Evolutionary conservation across 2,113 vertebrate genomes (phyloP), one percentile per base, ranked within the genome.

Genomic region (Herpailurus yagouaroundi): DNA sequence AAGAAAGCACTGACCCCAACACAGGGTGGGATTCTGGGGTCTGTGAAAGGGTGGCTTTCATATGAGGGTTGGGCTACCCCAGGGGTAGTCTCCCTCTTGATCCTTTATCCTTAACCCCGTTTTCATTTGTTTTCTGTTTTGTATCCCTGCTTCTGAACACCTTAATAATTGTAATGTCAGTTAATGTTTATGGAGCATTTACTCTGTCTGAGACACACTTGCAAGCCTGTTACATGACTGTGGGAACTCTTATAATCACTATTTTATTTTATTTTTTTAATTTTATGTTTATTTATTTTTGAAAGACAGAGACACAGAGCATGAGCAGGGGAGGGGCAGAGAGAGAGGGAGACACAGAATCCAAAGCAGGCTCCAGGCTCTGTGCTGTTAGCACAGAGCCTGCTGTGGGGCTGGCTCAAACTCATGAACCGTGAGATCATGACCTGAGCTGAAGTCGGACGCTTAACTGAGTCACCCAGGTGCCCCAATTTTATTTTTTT

Each of bases 51-150:
- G 4, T 31, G n/a, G 29, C 68, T 88, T 92, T 74, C 27, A 0
- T 33, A 18, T 25, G 12, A 52, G 36, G 16, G 19, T 50, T 2
- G 7, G 38, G 23, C 69, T 82, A 19, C 18, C 31, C n/a, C 2
- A 0, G 13, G 13, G 16, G 45, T 52, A 6, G 36, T 71, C 50
- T 29, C 0, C 3, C 14, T 8, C 16, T 60, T 64, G n/a, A 69
- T 25, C 14, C 29, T 74, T 83, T 73, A 29, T 41, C 1, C 89
- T 93, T 38, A 82, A 8, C 31, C 15, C n/a, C 31, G 1, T 48
- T 80, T 88, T 57, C 48, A 23, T 14, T 85, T 18, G 8, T 38
- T 91, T 96, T 33, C 23, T 13, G 21, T 69, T 84, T 77, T 36
- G 25, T 48, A 38, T 36, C 3, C 31, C 27, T 74, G 50, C 45